Conservation (phyloP, 1,140 invertebrate genomes). For the Macrosteles quadrilineatus region DNA sequence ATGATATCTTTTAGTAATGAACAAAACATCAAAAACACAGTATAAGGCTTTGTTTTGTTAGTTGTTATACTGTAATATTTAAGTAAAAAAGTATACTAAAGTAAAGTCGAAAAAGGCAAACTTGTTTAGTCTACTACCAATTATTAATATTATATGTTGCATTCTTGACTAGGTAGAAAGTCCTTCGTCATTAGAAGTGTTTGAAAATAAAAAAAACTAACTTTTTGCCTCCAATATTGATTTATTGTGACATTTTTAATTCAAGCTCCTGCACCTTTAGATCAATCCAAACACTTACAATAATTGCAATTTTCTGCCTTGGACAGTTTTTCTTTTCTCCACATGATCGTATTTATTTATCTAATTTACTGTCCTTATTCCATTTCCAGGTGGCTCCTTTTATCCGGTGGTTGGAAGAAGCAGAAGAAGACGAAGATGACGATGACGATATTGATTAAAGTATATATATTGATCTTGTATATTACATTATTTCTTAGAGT, state of each 20-base stretch:
- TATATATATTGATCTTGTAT: conserved; percentile 1
- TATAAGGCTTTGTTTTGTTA: too few species aligned
- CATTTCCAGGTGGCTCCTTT: conserved; percentile 56
- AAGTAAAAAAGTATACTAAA: too few species aligned
- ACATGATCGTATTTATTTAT: conserved; percentile 19
- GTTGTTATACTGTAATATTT: too few species aligned
- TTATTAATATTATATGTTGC: not conserved
- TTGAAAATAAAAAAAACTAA: too few species aligned
- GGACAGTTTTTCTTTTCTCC: not conserved
- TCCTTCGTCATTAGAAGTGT: too few species aligned
- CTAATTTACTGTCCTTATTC: too few species aligned
- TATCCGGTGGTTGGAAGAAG: conserved; percentile 80
- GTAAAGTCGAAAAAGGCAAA: too few species aligned
- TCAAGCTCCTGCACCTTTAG: not conserved
- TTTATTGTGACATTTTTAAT: not conserved
- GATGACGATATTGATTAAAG: conserved; percentile 31
- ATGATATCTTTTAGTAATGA: too few species aligned
- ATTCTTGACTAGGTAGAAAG: too few species aligned
- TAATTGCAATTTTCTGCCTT: not conserved
- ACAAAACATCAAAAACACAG: too few species aligned
- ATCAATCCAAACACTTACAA: not conserved
- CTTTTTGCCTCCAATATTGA: not conserved
- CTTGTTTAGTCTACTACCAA: not conserved
- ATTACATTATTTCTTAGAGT: too few species aligned
- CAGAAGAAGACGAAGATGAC: conserved; percentile 71